phyloP scores from a whole-genome alignment of 2,888 invertebrate genomes.

The Plagodis pulveraria region DNA sequence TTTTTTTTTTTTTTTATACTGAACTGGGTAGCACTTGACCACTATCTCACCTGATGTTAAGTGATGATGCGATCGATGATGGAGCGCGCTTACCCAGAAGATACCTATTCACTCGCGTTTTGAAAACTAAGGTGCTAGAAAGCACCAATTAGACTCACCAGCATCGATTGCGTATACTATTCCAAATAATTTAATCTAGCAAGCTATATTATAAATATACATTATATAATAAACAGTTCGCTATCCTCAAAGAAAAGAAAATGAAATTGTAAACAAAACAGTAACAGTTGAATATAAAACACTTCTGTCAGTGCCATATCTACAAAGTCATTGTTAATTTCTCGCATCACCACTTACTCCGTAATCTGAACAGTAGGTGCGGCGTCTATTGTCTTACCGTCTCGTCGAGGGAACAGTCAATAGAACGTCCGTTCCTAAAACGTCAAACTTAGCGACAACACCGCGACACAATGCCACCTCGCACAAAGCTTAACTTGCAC shows the following conservation, averaged over 20 bases:
- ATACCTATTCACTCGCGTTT: too few species aligned
- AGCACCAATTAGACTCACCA: too few species aligned
- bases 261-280: neutral
- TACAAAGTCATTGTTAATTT: conserved; percentile 11
- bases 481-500: conserved; percentile 80
- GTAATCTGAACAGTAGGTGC: conserved; percentile 36
- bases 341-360: conserved; percentile 25
- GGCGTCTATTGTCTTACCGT: conserved; percentile 56
- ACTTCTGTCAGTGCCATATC: neutral
- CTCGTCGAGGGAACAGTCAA: conserved; percentile 53
- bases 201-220: too few species aligned
- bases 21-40: too few species aligned
- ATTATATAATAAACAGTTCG: too few species aligned
- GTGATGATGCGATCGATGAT: too few species aligned
- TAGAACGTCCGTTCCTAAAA: conserved; percentile 65
- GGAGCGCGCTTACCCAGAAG: too few species aligned
- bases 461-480: conserved; percentile 69
- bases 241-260: neutral
- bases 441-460: conserved; percentile 68
- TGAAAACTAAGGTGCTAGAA: too few species aligned
- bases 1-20: too few species aligned
- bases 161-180: too few species aligned
- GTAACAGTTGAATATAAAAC: neutral
- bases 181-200: too few species aligned
- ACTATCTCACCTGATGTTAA: too few species aligned